Percentiles rank a stretch among this genome's conserved stretches.
Evolutionary conservation across 2,113 vertebrate species (phyloP).

Genomic region (Urocynchramus pylzowi): DNA sequence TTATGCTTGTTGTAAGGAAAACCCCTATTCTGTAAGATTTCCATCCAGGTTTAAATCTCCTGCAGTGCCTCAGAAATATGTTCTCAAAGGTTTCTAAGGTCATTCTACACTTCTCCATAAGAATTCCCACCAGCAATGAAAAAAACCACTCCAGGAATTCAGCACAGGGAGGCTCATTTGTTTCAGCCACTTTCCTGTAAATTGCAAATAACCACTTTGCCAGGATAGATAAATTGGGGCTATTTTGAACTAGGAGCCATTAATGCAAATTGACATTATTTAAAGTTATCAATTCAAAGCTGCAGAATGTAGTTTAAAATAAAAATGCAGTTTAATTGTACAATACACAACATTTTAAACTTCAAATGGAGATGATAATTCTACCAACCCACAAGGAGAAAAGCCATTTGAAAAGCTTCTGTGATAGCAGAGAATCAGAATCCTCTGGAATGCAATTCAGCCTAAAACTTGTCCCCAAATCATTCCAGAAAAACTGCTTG

Average conservation of each 20-base stretch:
- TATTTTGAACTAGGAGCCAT: not conserved
- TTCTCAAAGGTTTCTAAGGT: not conserved
- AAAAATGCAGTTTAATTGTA: not conserved
- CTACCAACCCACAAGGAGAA: not conserved
- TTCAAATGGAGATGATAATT: not conserved
- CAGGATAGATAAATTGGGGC: not conserved
- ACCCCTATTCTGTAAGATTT: not conserved
- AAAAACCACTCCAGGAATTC: not conserved
- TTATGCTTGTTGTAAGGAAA: not conserved
- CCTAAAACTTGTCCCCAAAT: not conserved
- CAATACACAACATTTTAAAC: not conserved
- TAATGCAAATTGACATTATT: not conserved
- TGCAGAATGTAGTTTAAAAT: not conserved
- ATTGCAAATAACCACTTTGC: not conserved
- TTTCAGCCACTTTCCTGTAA: not conserved
- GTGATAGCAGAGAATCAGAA: not conserved
- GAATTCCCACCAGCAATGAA: not conserved
- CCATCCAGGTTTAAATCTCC: not conserved
- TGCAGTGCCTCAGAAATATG: not conserved
- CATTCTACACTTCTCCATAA: not conserved
- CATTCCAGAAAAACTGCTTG: not conserved
- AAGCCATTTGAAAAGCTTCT: not conserved
- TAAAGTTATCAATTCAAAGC: not conserved
- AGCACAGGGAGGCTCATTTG: not conserved
- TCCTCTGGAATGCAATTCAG: not conserved